Evolutionary conservation across 2,113 vertebrate genomes (phyloP), one percentile per base, ranked within the genome.

Genomic region (Amphilophus citrinellus): DNA sequence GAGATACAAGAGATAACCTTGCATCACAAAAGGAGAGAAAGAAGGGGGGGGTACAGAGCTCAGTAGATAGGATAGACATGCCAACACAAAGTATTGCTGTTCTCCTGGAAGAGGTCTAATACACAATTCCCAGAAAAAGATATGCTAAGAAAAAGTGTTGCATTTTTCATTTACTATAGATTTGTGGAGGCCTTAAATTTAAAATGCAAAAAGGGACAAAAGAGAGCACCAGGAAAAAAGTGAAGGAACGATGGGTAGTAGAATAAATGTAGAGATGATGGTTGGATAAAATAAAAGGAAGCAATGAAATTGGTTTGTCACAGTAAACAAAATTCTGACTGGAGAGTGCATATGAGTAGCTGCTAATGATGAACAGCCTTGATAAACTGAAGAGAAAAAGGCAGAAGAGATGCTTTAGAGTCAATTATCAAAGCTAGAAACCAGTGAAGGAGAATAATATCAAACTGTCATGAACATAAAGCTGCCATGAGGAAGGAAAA

Each of bases 1-100:
- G 57, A 75, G 83, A 90, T 89, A 88, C 78, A 89, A 76, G 30
- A 88, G 85, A 86, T 84, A 85, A 82, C 77, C 71, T 66, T 59
- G 66, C 32, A 80, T 84, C 58, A 57, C 57, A 84, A 89, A 62
- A 44, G 57, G 20, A n/a, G 18, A 83, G 53, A 20, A 7, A 71
- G 61, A 87, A 61, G 68, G 53, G 50, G 50, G 84, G 62, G 71
- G 53, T 85, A 59, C 17, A 7, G 77, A 50, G 11, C 61, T 77
- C 20, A 42, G 82, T 20, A 57, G 7, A 53, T 57, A 87, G 59
- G 75, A 86, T 37, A 57, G 13, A 66, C 10, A 61, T 32, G 27
- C 20, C 50, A 57, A 77, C 61, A 53, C 18, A 39, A 87, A 79
- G 10, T 27, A 47, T 63, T 56, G 14, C 24, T 20, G 8, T 37